Conservation (phyloP, 2,113 vertebrate species). For the Ciconia maguari region DNA sequence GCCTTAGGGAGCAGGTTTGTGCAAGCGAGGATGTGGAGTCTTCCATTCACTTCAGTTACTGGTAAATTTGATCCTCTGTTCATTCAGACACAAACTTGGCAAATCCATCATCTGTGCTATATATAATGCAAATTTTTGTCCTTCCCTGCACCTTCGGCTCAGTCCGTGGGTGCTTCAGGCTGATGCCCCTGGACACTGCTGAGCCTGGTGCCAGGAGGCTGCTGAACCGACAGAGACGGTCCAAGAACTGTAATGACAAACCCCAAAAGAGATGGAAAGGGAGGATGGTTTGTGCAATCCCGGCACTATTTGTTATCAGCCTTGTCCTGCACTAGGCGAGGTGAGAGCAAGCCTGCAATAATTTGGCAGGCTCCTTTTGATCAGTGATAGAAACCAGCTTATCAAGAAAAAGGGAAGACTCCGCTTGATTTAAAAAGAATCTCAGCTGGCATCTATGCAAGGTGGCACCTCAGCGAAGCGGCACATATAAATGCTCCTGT, state of each 20-base stretch:
- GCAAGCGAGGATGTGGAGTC: fast-evolving
- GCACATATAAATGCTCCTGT: fast-evolving
- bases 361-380: background rate
- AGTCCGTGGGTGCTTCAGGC: fast-evolving
- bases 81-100: background rate
- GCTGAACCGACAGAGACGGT: fast-evolving
- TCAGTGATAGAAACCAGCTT: background rate
- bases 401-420: background rate
- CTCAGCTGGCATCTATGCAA: background rate
- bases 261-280: background rate
- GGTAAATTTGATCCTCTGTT: background rate
- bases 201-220: background rate
- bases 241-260: background rate
- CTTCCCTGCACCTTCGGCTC: background rate
- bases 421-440: background rate
- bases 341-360: background rate
- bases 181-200: fast-evolving
- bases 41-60: background rate
- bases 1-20: fast-evolving
- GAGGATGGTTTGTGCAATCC: background rate
- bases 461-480: background rate
- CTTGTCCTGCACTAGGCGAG: background rate
- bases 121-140: background rate
- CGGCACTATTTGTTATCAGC: background rate
- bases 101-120: background rate